These are phyloP conservation scores for Phenacoccus solenopsis DNA, from an alignment of 1,140 invertebrate species.

Conservation along the genomic window DNA sequence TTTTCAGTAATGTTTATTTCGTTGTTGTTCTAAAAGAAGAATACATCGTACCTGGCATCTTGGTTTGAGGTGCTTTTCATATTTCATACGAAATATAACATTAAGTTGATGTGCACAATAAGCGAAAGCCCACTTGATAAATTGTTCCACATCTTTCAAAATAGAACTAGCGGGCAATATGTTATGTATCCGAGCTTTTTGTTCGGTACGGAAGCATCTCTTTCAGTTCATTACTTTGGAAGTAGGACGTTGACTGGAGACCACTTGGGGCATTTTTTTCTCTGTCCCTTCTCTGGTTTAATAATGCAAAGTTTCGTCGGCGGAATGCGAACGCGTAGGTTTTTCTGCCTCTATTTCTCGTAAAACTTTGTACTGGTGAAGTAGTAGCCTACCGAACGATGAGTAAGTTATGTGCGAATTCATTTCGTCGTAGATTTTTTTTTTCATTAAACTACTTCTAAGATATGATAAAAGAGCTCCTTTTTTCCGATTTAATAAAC, in stretches of 20 bases:
- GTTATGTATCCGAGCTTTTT: conserved; percentile 12
- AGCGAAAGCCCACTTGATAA: conserved; percentile 15
- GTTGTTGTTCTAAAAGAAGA: neutral
- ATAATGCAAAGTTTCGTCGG: neutral
- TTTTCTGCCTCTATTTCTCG: too few relatives aligned
- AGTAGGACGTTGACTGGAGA: neutral
- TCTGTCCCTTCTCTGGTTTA: neutral
- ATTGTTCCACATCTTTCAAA: conserved; percentile 15
- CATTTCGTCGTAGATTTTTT: too few relatives aligned
- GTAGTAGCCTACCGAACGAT: too few relatives aligned
- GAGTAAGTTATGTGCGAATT: too few relatives aligned
- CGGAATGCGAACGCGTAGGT: neutral
- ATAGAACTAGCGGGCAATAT: conserved; percentile 8
- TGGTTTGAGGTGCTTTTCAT: conserved; percentile 2
- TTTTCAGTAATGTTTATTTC: neutral
- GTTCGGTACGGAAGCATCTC: neutral
- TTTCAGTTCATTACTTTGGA: conserved; percentile 12
- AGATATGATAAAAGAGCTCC: too few relatives aligned
- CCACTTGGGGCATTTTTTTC: conserved; percentile 9
- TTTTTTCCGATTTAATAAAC: too few relatives aligned
- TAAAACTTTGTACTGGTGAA: too few relatives aligned
- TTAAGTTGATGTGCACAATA: conserved; percentile 11
- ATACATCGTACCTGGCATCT: conserved; percentile 9
- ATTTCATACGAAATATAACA: conserved; percentile 14
- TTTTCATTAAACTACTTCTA: too few relatives aligned